These are phyloP conservation scores for Drosophila burlai DNA, from an alignment of 1,140 invertebrate genomes.

Conservation along the genomic window DNA sequence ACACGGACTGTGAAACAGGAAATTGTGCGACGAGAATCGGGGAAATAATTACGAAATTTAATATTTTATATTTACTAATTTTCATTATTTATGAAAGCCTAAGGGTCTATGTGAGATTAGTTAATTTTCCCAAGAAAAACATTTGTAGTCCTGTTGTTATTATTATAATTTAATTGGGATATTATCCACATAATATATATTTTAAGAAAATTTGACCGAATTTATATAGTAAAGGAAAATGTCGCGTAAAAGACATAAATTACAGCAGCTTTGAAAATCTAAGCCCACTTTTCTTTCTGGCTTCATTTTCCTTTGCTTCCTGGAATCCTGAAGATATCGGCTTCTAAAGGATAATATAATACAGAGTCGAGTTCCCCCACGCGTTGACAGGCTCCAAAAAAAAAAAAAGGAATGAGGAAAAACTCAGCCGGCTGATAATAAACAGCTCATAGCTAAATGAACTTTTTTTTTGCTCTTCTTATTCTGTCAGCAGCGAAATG, in stretches of 20 bases:
- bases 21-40: constrained; percentile 1
- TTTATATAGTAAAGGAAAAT: neutral
- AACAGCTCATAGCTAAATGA: constrained; percentile 75
- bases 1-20: constrained; percentile 6
- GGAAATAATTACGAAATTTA: constrained; percentile 24
- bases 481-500: constrained; percentile 32
- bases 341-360: constrained; percentile 16
- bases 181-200: neutral
- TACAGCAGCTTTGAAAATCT: constrained; percentile 5
- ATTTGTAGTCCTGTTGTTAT: too few relatives aligned
- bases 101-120: neutral
- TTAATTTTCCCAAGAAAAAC: neutral
- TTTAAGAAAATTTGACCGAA: too few relatives aligned
- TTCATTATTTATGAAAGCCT: neutral
- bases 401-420: constrained; percentile 4
- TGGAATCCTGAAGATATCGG: neutral
- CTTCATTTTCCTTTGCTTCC: constrained; percentile 13
- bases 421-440: constrained; percentile 56
- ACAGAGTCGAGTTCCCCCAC: neutral
- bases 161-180: neutral
- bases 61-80: constrained; percentile 10
- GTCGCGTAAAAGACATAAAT: neutral
- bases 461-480: constrained; percentile 45
- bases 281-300: neutral
- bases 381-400: constrained; percentile 12